Percentiles rank a stretch among this genome's conserved stretches.
Evolutionary conservation across 1,140 invertebrate species (phyloP).

Genomic region (Aphis craccivora): DNA sequence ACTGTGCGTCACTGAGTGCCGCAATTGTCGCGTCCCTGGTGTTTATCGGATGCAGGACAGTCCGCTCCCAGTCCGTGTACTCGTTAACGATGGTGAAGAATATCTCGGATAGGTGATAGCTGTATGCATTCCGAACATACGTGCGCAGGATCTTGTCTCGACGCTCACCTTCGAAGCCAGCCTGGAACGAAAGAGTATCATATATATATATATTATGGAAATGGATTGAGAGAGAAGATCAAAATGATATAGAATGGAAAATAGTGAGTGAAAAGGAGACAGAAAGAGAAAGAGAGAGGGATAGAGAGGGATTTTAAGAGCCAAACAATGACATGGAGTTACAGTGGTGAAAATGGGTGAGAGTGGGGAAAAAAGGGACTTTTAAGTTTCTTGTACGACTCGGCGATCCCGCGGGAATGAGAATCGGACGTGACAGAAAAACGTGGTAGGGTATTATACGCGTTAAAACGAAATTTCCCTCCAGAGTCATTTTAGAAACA

Average conservation of each 20-base stretch:
- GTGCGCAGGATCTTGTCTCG: constrained; percentile 91
- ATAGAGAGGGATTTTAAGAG: neutral
- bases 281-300: neutral
- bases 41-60: constrained; percentile 88
- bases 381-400: constrained; percentile 15
- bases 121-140: constrained; percentile 91
- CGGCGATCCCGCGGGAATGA: neutral
- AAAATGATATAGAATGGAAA: too few species aligned
- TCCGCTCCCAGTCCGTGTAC: constrained; percentile 96
- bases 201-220: neutral
- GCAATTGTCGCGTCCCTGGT: constrained; percentile 91
- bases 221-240: neutral
- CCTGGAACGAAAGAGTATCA: constrained; percentile 59
- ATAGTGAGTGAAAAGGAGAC: neutral
- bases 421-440: neutral
- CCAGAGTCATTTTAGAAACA: constrained; percentile 6
- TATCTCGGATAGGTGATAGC: constrained; percentile 94
- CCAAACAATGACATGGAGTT: neutral
- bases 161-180: constrained; percentile 88
- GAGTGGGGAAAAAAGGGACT: neutral
- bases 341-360: neutral
- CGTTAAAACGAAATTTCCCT: constrained; percentile 19
- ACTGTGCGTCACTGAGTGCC: constrained; percentile 90
- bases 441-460: neutral
- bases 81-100: constrained; percentile 96